A percentile compares a stretch with the other conserved stretches of the same genome.
These are phyloP conservation scores for Germaria angustata DNA, from an alignment of 2,888 invertebrate genomes.

Conservation along the genomic window DNA sequence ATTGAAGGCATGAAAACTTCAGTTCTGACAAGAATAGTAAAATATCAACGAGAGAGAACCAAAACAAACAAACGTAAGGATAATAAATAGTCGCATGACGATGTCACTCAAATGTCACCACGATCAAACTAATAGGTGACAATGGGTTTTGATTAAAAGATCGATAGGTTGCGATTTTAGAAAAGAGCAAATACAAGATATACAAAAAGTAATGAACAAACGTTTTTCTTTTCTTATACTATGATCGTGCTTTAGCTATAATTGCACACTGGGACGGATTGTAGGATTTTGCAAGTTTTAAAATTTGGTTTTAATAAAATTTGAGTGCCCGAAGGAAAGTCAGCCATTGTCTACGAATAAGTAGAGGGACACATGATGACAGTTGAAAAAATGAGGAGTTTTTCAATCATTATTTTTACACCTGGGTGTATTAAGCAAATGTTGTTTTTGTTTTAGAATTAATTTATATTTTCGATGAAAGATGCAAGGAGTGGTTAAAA, in stretches of 20 bases:
- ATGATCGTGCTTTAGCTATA: slow-evolving; percentile 41
- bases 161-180: slow-evolving; percentile 59
- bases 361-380: too few species aligned
- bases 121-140: slow-evolving; percentile 68
- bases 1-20: slow-evolving; percentile 18
- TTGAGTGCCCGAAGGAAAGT: too few species aligned
- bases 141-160: slow-evolving; percentile 67
- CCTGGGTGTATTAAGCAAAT: too few species aligned
- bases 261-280: slow-evolving; percentile 11
- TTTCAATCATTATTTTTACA: too few species aligned
- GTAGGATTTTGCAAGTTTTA: background rate
- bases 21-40: slow-evolving; percentile 37
- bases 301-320: too few species aligned
- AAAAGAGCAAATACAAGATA: slow-evolving; percentile 28
- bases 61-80: slow-evolving; percentile 14
- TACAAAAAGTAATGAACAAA: slow-evolving; percentile 10
- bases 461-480: too few species aligned
- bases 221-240: background rate
- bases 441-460: too few species aligned
- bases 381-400: too few species aligned
- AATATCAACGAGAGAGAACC: background rate
- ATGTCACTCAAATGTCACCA: slow-evolving; percentile 67
- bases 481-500: too few species aligned
- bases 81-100: slow-evolving; percentile 64
- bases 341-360: too few species aligned